Evolutionary conservation across 2,113 vertebrate genomes (phyloP), one percentile per base, ranked within the genome.

Genomic region (Sarotherodon lohbergeri): DNA sequence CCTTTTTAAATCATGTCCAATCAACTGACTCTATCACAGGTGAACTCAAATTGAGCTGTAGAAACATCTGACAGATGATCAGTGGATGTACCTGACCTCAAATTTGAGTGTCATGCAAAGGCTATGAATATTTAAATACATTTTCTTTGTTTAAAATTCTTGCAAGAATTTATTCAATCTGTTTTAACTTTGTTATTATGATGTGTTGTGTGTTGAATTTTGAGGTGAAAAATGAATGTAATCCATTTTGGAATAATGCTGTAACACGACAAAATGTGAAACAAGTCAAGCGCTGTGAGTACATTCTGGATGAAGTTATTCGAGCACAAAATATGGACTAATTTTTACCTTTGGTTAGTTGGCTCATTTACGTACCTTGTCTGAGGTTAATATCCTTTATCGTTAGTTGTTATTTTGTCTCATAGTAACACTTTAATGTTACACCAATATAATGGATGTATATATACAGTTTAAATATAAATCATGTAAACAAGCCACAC

Each of bases 391-490:
- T 36, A 63, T 36, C 32, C 32, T 63, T 63, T 36, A 66, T 66
- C 1, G 9, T 66, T 66, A n/a, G 6, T 66, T 71, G 39, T 43
- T 71, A 50, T 48, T 48, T 76, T 50, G 24, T 50, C 17, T 36
- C 59, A n/a, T 36, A 36, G 59, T 36, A 36, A 63, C 32, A 63
- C 41, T 63, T 63, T 63, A 63, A 63, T 34, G 16, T 63, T 63
- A 34, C 29, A 63, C 29, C 59, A 19, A 63, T 63, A 63, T 63
- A 63, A 63, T 34, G 29, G 59, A 63, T 34, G 16, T 11, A 63
- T 63, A 63, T 34, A 6, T 63, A 63, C 54, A 82, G 66, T 80
- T 88, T 81, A 83, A 89, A 91, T 86, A 83, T 84, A 83, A 86
- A 90, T 73, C 54, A 48, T 86, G 43, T 86, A 86, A 92, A 86